Percentiles rank a stretch among this genome's conserved stretches.
Evolutionary conservation across 2,888 invertebrate species (phyloP).

Genomic region (Phyllotreta cruciferae): DNA sequence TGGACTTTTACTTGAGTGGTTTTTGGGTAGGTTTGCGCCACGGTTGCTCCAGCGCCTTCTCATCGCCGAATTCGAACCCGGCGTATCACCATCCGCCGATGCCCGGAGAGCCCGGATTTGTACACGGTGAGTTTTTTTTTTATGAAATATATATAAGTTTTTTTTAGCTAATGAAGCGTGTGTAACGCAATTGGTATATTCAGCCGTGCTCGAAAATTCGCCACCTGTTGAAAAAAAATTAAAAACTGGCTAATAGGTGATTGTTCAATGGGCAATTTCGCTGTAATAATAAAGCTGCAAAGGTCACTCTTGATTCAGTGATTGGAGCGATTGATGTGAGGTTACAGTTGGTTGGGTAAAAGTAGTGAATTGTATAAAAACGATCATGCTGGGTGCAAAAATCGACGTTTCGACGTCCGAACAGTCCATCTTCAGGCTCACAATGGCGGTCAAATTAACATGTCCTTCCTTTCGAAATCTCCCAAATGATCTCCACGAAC

Average conservation of each 20-base stretch:
- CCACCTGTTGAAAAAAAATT: neutral
- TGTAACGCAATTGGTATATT: slow-evolving; percentile 9
- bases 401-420: too few relatives aligned
- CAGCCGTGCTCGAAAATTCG: slow-evolving; percentile 1
- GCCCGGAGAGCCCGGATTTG: slow-evolving; percentile 54
- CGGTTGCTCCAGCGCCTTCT: slow-evolving; percentile 70
- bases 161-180: slow-evolving; percentile 3
- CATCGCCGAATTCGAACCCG: slow-evolving; percentile 63
- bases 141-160: too few relatives aligned
- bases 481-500: too few relatives aligned
- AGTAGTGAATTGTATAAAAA: too few relatives aligned
- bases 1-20: neutral
- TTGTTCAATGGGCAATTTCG: neutral
- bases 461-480: too few relatives aligned
- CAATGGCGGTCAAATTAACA: too few relatives aligned
- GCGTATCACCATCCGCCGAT: slow-evolving; percentile 53
- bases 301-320: too few relatives aligned
- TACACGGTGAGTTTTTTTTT: slow-evolving; percentile 56
- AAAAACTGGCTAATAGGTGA: neutral
- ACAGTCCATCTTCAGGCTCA: too few relatives aligned
- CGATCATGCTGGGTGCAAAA: too few relatives aligned
- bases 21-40: slow-evolving; percentile 58
- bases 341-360: too few relatives aligned
- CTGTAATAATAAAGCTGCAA: neutral
- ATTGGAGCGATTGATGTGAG: too few relatives aligned